Evolutionary conservation across 2,888 invertebrate genomes (phyloP), one percentile per base, ranked within the genome.

Genomic region (Lymantria dispar): DNA sequence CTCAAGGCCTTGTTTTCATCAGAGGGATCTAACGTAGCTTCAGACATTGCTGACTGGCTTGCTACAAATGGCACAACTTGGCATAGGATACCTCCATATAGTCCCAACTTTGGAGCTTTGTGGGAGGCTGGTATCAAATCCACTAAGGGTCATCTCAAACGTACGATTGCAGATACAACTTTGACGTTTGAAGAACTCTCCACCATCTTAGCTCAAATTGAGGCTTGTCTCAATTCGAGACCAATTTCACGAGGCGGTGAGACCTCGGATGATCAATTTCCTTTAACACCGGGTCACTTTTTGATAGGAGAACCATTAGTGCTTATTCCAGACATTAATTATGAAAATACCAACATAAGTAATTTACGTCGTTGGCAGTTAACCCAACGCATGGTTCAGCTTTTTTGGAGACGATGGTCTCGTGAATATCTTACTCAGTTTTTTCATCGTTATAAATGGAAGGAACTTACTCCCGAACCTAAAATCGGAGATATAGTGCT

Each of bases 51-150:
- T 10, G n/a, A 51, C 3, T 30, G 33, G 44, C 45, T 60, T 0
- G 38, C 50, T 8, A 41, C 11, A 9, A 43, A 60, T 11, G 54
- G 52, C 0, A 58, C 54, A 7, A 42, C 0, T 0, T 58, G 58
- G 58, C 49, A 56, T 29, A 58, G 56, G 30, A 58, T 50, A 1
- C 58, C 60, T n/a, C 58, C 60, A 1, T 48, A 52, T 11, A 42
- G 56, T 30, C 56, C 56, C 0, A 52, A 61, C 33, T 61, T 61
- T 45, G 60, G 55, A 9, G 58, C 56, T 30, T 13, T 50, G 13
- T 58, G 58, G 58, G 45, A 54, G 29, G 22, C 42, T 2, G 42
- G 42, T 5, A 12, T 42, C n/a, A 42, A 42, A 29, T 29, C 29
- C 11, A 42, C 42, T 1, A 42, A 42, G 29, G 3, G 29, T 11